phyloP scores from a whole-genome alignment of 2,888 invertebrate genomes.

The Eupithecia centaureata region DNA sequence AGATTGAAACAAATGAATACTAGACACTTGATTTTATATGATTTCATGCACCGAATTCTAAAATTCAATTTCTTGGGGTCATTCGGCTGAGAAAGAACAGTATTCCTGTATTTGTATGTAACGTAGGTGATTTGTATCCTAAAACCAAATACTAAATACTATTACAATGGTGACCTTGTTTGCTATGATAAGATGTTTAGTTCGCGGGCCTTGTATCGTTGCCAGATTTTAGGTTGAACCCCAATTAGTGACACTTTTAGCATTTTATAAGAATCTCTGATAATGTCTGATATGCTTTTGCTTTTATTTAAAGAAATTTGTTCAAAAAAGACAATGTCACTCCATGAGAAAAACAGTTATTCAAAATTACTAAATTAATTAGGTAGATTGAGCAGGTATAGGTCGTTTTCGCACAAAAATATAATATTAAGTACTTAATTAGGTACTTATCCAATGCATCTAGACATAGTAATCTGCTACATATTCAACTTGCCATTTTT shows the following conservation, averaged over 20 bases:
- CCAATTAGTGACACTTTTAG: not conserved
- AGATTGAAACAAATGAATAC: not conserved
- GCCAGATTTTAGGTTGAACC: constrained; percentile 3
- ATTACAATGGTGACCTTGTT: constrained; percentile 4
- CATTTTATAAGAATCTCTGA: too few species aligned
- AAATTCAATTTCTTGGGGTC: not conserved
- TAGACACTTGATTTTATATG: not conserved
- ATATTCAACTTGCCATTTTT: too few species aligned
- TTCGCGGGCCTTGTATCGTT: constrained; percentile 3
- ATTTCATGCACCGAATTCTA: not conserved
- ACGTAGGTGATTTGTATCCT: not conserved
- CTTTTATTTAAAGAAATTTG: too few species aligned
- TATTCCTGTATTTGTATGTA: not conserved
- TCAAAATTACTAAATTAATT: too few species aligned
- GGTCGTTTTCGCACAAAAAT: too few species aligned
- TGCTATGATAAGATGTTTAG: constrained; percentile 1
- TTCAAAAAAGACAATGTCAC: too few species aligned
- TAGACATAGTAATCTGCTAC: too few species aligned
- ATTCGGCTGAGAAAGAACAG: not conserved
- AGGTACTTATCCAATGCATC: too few species aligned
- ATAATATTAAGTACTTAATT: too few species aligned
- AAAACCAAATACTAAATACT: not conserved
- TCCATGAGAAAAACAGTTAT: too few species aligned
- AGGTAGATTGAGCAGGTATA: too few species aligned
- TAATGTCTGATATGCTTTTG: too few species aligned